Percentiles rank a stretch among this genome's conserved stretches.
Conservation (phyloP, 2,113 vertebrate species). For the Elachura formosa region DNA sequence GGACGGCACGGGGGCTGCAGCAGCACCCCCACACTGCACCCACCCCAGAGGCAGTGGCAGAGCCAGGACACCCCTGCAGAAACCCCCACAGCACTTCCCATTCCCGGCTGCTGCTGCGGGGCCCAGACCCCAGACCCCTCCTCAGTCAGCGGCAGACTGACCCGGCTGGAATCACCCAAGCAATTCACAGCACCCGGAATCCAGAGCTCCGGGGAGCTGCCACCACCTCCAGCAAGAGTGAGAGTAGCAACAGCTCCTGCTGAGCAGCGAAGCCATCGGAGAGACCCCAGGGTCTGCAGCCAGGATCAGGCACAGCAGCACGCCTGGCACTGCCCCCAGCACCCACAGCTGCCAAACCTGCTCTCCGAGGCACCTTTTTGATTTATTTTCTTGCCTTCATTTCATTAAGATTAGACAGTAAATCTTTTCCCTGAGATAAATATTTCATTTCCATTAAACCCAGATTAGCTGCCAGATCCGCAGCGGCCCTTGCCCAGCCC, state of each 20-base stretch:
- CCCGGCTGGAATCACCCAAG: neutral
- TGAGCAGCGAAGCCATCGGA: accelerated
- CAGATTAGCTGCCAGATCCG: neutral
- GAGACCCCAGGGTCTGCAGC: neutral
- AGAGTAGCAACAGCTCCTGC: neutral
- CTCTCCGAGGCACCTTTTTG: neutral
- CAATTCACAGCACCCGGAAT: neutral
- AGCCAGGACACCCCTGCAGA: accelerated
- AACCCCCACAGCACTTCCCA: neutral
- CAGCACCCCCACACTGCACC: neutral
- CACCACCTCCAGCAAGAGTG: neutral
- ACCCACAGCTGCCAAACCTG: neutral
- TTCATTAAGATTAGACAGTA: conserved; percentile 13
- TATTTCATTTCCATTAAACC: conserved; percentile 34
- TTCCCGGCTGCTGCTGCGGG: accelerated
- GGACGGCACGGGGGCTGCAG: accelerated
- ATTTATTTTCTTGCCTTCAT: neutral
- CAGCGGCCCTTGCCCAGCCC: accelerated
- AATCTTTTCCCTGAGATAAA: conserved; percentile 39
- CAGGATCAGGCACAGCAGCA: neutral
- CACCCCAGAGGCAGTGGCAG: accelerated
- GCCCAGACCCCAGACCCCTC: neutral
- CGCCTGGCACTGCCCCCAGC: neutral
- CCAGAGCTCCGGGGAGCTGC: neutral
- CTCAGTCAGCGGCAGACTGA: neutral